Base-by-base conservation (phyloP, 2,113 vertebrate genomes). In the Corydoras sp. region DNA sequence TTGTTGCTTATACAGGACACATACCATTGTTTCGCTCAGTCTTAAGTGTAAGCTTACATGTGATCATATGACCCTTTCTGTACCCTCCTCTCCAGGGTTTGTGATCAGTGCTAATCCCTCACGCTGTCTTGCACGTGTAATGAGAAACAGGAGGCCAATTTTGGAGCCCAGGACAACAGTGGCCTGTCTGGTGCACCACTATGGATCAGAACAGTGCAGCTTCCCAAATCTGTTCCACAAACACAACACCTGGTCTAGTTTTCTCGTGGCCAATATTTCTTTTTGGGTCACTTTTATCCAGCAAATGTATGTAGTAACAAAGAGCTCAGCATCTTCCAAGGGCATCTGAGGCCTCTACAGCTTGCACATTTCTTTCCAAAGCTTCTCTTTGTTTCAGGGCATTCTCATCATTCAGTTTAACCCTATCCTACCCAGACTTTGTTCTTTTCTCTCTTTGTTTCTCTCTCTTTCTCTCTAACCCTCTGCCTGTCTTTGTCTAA, bases 21-120 rank as follows among this genome's bases (percentile, higher is more conserved):
- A 43, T 48, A 73, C 64, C 18, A 12, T 35, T 73, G 72, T 62
- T 73, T 58, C 49, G 64, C 64, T 49, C 8, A 59, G 29, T 31
- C 58, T 53, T 58, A 60, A 58, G 64, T 67, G 54, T 72, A 72
- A 76, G 68, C 75, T 76, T 76, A 68, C 69, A 76, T 58, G 62
- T 68, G 65, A 67, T 72, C 75, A 71, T 62, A 64, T 76, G 69
- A 76, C 68, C 50, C 63, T 65, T 63, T 48, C 61, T 59, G 60
- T 15, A 5, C 74, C 58, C 31, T 1, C 54, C 53, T 64, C 58
- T 58, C 58, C n/a, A 58, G 35, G 67, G 69, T 58, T 58, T 77
- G 66, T 66, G 72, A 49, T 74, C 62, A 49, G 60, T 73, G 62
- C 62, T 77, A 65, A 73, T 69, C 61, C 76, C 32, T 49, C 67